These are phyloP conservation scores for Zaprionus obscuricornis DNA, from an alignment of 2,888 invertebrate species.

Conservation along the genomic window DNA sequence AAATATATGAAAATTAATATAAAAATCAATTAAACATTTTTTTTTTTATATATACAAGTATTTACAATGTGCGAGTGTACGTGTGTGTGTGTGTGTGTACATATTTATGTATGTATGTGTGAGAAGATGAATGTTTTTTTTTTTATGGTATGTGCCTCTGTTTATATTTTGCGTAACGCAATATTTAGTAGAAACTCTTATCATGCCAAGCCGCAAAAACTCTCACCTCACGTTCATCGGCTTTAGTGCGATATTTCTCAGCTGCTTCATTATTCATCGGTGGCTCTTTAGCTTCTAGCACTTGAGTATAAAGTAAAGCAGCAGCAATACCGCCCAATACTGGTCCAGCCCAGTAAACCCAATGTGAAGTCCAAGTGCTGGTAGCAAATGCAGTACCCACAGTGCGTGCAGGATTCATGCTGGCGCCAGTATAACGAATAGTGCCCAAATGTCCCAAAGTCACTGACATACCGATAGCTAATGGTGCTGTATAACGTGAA, in stretches of 20 bases:
- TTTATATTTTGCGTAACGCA: conserved; percentile 8
- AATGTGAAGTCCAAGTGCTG: conserved; percentile 90
- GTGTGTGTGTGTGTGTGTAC: conserved; percentile 6
- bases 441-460: conserved; percentile 93
- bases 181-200: conserved; percentile 64
- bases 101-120: conserved; percentile 3
- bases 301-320: conserved; percentile 88
- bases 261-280: conserved; percentile 70
- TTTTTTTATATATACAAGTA: no score
- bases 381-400: conserved; percentile 93
- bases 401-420: conserved; percentile 96
- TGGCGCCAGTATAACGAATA: conserved; percentile 93
- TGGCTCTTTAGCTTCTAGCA: conserved; percentile 74
- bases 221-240: conserved; percentile 88
- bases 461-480: conserved; percentile 95
- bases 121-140: conserved; percentile 6
- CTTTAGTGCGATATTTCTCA: conserved; percentile 82
- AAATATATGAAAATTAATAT: conserved; percentile 3
- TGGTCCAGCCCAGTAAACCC: conserved; percentile 97
- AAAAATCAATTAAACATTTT: no score
- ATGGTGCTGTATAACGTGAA: conserved; percentile 91
- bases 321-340: conserved; percentile 91
- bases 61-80: conserved; percentile 37
- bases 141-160: conserved; percentile 17
- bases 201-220: conserved; percentile 64